A percentile compares a stretch with the other conserved stretches of the same genome.
phyloP scores from a whole-genome alignment of 2,888 invertebrate genomes.

The Lymantria dispar region DNA sequence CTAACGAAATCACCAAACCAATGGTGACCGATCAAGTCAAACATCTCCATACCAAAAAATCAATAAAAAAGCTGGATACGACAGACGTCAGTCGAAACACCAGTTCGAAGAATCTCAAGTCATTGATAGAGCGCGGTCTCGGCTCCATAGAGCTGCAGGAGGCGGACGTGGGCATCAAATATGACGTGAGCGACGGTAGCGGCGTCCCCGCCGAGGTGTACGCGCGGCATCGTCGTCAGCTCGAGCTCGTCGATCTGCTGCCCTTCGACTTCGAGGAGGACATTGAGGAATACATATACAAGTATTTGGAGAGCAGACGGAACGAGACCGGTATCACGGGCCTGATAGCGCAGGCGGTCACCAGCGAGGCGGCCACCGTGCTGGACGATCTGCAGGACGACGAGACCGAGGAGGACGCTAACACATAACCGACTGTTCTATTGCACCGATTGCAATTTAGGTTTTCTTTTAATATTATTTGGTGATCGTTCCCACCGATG shows the following conservation, averaged over 20 bases:
- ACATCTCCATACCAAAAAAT: constrained; percentile 79
- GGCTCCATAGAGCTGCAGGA: constrained; percentile 82
- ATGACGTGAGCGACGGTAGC: constrained; percentile 80
- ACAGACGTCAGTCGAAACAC: constrained; percentile 47
- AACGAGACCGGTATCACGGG: constrained; percentile 68
- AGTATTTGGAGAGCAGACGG: constrained; percentile 61
- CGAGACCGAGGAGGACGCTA: constrained; percentile 32
- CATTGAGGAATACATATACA: constrained; percentile 66
- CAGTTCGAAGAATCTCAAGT: constrained; percentile 62
- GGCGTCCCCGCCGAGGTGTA: constrained; percentile 80
- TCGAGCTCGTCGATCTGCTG: constrained; percentile 66
- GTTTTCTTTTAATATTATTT: not conserved
- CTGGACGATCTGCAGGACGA: constrained; percentile 56
- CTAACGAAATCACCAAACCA: constrained; percentile 78
- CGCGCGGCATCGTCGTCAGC: constrained; percentile 59
- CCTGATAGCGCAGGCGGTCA: constrained; percentile 64
- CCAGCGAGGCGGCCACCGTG: constrained; percentile 53
- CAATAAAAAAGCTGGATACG: constrained; percentile 52
- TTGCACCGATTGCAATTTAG: constrained; percentile 21
- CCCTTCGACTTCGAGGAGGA: constrained; percentile 66
- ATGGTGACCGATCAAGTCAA: constrained; percentile 80
- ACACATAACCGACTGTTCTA: constrained; percentile 45
- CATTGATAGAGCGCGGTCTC: constrained; percentile 62
- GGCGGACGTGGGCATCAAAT: constrained; percentile 80
- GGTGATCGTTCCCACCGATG: not conserved